Evolutionary conservation across 2,888 invertebrate genomes (phyloP), one percentile per base, ranked within the genome.

Genomic region (Allophyes oxyacanthae): DNA sequence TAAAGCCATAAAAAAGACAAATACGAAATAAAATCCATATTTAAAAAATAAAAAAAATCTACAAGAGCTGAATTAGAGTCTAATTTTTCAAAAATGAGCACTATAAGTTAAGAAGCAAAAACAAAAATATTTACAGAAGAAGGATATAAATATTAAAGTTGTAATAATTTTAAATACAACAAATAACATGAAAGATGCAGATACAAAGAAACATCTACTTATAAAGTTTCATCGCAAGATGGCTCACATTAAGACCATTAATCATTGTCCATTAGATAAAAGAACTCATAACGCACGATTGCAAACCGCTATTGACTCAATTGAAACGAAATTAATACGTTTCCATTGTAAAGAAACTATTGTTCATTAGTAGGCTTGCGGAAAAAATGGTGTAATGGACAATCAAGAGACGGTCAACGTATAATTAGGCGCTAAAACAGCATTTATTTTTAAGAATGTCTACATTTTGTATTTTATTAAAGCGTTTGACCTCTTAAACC

Each of bases 221-320:
- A 55, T 43, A 46, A 46, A 55, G 9, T 51, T 9, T 28, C 28
- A 28, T 9, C 43, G 66, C 15, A 64, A 52, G 48, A 61, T 58
- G 6, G 6, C 44, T 46, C 13, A 43, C 49, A 59, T 50, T 55
- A 54, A 20, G 20, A 52, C 43, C 59, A 72, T 72, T 74, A 73
- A 61, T 58, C 48, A 40, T 55, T 53, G 54, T 49, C 54, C 49
- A 64, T 64, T 58, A 61, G 40, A 70, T 61, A 69, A 68, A 50
- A 49, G 58, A 55, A 59, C 62, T 67, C 59, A 75, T 75, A 74
- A 67, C 57, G 73, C 73, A 73, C 67, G 59, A 73, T 53, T 62
- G 20, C 32, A 49, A 64, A 62, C 40, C 54, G 28, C 37, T 57
- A 56, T 71, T 62, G 53, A 67, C 41, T 67, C 54, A 55, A 62